Percentiles rank a stretch among this genome's conserved stretches.
Conservation (phyloP, 2,888 invertebrate genomes). For the Quadroppia sp. region DNA sequence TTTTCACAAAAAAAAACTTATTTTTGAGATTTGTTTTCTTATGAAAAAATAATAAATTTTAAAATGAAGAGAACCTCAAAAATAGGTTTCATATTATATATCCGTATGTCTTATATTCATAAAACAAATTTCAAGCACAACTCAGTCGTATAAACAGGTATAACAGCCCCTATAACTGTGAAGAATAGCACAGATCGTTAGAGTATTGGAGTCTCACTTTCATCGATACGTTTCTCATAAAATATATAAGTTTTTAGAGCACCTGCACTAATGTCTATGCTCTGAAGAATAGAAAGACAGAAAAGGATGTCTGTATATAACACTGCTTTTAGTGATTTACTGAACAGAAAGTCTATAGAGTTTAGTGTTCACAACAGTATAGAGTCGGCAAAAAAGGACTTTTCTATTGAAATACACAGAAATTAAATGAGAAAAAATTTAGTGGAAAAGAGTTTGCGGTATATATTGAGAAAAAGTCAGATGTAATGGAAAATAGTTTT, state of each 20-base stretch:
- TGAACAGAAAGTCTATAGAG: background rate
- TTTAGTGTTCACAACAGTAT: background rate
- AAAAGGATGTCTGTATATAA: background rate
- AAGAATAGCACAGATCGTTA: constrained; percentile 16
- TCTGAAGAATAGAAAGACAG: background rate
- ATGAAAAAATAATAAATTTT: no score
- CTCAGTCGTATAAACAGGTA: background rate
- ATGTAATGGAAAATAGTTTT: constrained; percentile 23
- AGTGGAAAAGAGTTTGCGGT: background rate
- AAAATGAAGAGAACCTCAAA: no score
- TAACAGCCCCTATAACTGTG: no score
- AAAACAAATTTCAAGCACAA: background rate
- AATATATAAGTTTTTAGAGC: constrained; percentile 16
- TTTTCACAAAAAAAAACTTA: background rate
- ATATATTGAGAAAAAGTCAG: constrained; percentile 1
- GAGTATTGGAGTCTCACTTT: background rate
- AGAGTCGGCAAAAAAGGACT: constrained; percentile 3
- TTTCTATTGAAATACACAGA: background rate
- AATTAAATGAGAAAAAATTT: constrained; percentile 21
- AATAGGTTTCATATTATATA: no score
- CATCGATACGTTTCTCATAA: constrained; percentile 1
- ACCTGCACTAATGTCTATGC: constrained; percentile 12
- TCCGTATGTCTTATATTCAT: no score
- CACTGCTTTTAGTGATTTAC: background rate
- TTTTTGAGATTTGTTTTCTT: background rate